These are phyloP conservation scores for Phrynocephalus forsythii DNA, from an alignment of 2,797 vertebrate genomes.

Conservation along the genomic window DNA sequence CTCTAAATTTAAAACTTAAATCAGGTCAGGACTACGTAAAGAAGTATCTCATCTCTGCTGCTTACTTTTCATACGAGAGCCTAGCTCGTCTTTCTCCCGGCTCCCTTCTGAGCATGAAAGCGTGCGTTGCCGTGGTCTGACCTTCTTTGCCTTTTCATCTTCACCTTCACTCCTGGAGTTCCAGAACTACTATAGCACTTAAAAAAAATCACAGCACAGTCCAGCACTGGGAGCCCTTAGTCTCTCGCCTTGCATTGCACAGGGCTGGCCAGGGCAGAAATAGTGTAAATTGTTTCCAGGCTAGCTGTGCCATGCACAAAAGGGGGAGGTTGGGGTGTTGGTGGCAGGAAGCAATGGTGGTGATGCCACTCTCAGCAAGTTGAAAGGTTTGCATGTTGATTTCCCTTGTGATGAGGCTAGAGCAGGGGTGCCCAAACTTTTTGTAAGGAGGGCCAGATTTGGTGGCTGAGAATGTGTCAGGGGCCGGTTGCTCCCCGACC, in stretches of 20 bases:
- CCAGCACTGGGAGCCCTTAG: not conserved
- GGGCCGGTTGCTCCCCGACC: too few species aligned
- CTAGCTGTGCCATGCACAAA: not conserved
- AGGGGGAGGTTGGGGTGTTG: not conserved
- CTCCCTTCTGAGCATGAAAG: constrained; percentile 19
- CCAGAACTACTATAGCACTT: not conserved
- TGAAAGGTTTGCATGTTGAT: not conserved
- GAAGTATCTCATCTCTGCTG: constrained; percentile 9
- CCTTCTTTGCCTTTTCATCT: constrained; percentile 38
- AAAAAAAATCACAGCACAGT: not conserved
- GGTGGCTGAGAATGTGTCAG: too few species aligned
- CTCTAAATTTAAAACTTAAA: constrained; percentile 48
- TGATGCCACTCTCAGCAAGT: too few species aligned
- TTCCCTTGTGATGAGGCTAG: not conserved
- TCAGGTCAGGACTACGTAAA: constrained; percentile 26
- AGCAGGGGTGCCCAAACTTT: too few species aligned
- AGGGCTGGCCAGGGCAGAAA: not conserved
- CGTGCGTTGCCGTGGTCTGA: constrained; percentile 1
- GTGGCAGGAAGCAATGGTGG: too few species aligned
- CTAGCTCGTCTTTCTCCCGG: constrained; percentile 16
- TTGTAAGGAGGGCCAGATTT: too few species aligned
- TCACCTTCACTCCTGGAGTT: constrained; percentile 22
- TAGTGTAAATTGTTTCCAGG: not conserved
- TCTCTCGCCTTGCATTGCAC: not conserved
- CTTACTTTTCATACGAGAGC: constrained; percentile 14